A percentile compares a stretch with the other conserved stretches of the same genome.
Evolutionary conservation across 2,113 vertebrate genomes (phyloP).

Genomic region (Bufo bufo): DNA sequence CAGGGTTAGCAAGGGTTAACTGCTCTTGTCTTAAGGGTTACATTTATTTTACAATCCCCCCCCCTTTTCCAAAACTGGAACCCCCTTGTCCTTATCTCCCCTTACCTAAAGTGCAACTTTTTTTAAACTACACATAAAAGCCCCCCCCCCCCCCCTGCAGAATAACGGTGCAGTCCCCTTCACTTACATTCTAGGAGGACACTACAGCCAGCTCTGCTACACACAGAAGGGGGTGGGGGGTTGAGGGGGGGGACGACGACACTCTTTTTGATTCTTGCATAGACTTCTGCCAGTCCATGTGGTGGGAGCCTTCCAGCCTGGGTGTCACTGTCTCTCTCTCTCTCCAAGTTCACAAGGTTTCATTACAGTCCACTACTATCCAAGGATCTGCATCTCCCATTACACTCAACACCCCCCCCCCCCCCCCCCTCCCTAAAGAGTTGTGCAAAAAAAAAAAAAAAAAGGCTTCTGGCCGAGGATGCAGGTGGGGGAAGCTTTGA

Average conservation of each 20-base stretch:
- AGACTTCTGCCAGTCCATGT: slow-evolving; percentile 19
- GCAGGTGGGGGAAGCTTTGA: slow-evolving; percentile 66
- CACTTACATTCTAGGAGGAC: slow-evolving; percentile 15
- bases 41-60: slow-evolving; percentile 82
- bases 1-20: slow-evolving; percentile 78
- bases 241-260: too few species aligned
- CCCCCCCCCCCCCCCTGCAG: slow-evolving; percentile 66
- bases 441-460: slow-evolving; percentile 31
- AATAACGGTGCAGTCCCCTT: neutral
- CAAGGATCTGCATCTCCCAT: slow-evolving; percentile 44
- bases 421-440: neutral
- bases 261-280: neutral
- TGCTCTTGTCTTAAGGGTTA: slow-evolving; percentile 82
- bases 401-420: slow-evolving; percentile 25
- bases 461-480: slow-evolving; percentile 23
- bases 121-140: slow-evolving; percentile 65
- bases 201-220: slow-evolving; percentile 60
- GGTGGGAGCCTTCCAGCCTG: slow-evolving; percentile 12
- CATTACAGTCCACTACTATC: slow-evolving; percentile 44
- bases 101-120: slow-evolving; percentile 67
- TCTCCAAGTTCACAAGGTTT: slow-evolving; percentile 29
- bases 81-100: slow-evolving; percentile 67
- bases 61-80: slow-evolving; percentile 25
- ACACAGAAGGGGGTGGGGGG: neutral
- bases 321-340: slow-evolving; percentile 13